Percentiles rank a stretch among this genome's conserved stretches.
phyloP scores from a whole-genome alignment of 2,888 invertebrate species.

The Poecilus cupreus region DNA sequence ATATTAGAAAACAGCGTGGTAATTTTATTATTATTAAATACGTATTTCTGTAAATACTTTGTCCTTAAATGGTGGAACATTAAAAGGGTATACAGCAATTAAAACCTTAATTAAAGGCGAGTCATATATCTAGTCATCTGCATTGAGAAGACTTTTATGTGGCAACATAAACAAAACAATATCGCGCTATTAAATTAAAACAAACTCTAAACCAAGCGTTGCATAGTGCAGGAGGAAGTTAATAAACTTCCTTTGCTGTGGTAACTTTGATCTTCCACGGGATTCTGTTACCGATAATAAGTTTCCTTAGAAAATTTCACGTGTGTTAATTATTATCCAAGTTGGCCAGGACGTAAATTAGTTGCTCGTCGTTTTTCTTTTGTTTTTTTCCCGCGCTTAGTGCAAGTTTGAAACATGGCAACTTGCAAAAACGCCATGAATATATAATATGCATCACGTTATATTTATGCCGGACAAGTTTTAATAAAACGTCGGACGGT shows the following conservation, averaged over 20 bases:
- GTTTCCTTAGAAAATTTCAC: constrained; percentile 37
- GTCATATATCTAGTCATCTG: background rate
- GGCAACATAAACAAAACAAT: constrained; percentile 13
- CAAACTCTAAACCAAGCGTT: constrained; percentile 3
- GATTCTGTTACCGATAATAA: constrained; percentile 22
- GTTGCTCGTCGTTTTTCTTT: background rate
- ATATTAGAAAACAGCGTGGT: too few relatives aligned
- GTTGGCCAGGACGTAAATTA: constrained; percentile 29
- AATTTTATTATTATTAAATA: too few relatives aligned
- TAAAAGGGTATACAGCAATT: too few relatives aligned
- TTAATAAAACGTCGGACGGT: constrained; percentile 25
- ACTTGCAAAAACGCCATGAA: background rate
- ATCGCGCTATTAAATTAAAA: constrained; percentile 23
- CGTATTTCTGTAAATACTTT: too few relatives aligned
- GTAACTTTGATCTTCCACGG: constrained; percentile 21
- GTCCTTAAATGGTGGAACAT: too few relatives aligned
- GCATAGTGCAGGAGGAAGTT: background rate
- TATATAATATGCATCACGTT: constrained; percentile 18
- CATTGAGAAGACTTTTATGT: background rate
- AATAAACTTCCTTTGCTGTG: constrained; percentile 15
- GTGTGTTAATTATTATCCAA: constrained; percentile 44
- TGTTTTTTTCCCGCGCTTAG: background rate
- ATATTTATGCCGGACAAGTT: constrained; percentile 10
- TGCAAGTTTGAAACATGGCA: constrained; percentile 24
- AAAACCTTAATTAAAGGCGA: constrained; percentile 2